These are phyloP conservation scores for Megalops cyprinoides DNA, from an alignment of 2,797 vertebrate genomes.

Conservation along the genomic window DNA sequence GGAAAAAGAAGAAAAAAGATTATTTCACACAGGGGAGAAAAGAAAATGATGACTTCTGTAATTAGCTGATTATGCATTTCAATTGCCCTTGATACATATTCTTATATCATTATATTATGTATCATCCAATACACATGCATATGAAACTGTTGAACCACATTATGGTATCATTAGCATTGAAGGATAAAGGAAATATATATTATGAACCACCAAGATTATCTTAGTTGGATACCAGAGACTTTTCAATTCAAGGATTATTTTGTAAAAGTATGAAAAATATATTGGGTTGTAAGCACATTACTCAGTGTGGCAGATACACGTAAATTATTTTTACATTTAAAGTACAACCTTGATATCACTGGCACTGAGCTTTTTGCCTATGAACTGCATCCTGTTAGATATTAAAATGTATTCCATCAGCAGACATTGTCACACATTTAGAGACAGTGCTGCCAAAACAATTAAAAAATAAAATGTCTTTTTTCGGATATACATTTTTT, in stretches of 20 bases:
- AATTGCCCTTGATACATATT: slow-evolving; percentile 23
- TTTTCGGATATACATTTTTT: background rate
- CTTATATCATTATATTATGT: background rate
- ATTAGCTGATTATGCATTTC: slow-evolving; percentile 58
- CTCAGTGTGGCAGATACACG: background rate
- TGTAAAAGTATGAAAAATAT: background rate
- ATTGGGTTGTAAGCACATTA: background rate
- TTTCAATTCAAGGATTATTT: background rate
- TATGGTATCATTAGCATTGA: background rate
- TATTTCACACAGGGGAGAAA: background rate
- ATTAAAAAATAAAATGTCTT: background rate
- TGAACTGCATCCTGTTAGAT: too few species aligned
- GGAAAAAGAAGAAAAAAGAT: slow-evolving; percentile 46
- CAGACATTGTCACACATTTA: too few species aligned
- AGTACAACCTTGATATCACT: too few species aligned
- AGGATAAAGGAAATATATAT: background rate
- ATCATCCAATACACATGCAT: background rate
- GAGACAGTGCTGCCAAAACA: too few species aligned
- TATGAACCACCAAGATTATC: background rate
- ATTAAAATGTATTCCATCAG: too few species aligned
- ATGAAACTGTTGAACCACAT: background rate
- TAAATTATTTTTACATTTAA: too few species aligned
- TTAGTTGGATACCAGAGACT: background rate
- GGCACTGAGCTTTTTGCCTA: too few species aligned
- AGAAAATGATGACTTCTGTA: slow-evolving; percentile 25